These are phyloP conservation scores for Montipora capitata DNA, from an alignment of 92 coral and sea anemone species.

Conservation along the genomic window DNA sequence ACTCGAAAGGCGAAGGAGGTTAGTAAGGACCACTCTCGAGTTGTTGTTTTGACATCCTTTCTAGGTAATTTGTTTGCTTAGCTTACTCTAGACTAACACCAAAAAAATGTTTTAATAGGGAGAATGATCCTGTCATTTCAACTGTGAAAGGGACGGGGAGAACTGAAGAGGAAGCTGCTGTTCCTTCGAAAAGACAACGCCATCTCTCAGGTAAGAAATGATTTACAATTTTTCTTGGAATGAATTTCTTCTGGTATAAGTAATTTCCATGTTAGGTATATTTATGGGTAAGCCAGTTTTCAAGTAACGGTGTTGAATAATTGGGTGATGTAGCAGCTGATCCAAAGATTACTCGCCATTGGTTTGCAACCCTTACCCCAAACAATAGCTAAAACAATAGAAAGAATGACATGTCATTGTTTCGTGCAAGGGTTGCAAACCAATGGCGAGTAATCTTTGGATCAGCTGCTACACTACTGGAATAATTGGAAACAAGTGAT, in stretches of 20 bases:
- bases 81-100: conserved; percentile 2
- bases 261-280: not conserved
- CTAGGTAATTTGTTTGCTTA: not conserved
- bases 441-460: no score
- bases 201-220: conserved; percentile 1
- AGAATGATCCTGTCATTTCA: conserved; percentile 27
- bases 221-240: not conserved
- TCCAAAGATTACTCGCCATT: no score
- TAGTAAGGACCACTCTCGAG: conserved; percentile 16
- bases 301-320: not conserved
- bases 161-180: not conserved
- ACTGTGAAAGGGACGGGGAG: conserved; percentile 3
- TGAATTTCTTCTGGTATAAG: not conserved
- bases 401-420: no score
- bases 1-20: conserved; percentile 27
- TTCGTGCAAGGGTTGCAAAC: no score
- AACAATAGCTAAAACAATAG: no score
- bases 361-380: no score
- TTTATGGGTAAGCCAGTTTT: not conserved
- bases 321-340: no score
- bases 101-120: conserved; percentile 10
- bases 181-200: conserved; percentile 5
- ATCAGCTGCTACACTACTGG: no score
- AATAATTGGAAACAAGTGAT: not conserved
- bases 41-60: not conserved